Evolutionary conservation across 2,888 invertebrate genomes (phyloP).

Genomic region (Spialia ferax): DNA sequence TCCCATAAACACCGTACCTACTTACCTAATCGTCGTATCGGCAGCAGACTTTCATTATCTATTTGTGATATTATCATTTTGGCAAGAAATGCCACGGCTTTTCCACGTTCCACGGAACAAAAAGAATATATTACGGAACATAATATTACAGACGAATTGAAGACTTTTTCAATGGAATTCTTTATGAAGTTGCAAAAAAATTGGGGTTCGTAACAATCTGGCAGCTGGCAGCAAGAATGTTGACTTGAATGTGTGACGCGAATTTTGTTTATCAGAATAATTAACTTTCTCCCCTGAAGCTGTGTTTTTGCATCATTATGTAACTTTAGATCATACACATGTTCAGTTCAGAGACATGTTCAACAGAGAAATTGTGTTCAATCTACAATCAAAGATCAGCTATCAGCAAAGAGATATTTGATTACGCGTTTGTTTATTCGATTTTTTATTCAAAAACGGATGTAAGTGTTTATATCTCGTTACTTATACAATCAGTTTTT

Average conservation of each 20-base stretch:
- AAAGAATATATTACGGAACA: too few relatives aligned
- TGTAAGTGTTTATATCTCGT: slow-evolving; percentile 3
- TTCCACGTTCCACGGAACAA: too few relatives aligned
- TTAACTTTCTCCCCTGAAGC: slow-evolving; percentile 43
- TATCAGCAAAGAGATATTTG: slow-evolving; percentile 16
- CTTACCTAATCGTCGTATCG: too few relatives aligned
- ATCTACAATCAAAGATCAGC: slow-evolving; percentile 4
- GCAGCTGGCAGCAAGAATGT: not conserved
- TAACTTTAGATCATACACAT: slow-evolving; percentile 4
- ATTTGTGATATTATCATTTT: too few relatives aligned
- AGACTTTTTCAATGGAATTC: too few relatives aligned
- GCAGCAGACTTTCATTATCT: too few relatives aligned
- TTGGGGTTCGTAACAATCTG: too few relatives aligned
- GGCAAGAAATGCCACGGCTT: too few relatives aligned
- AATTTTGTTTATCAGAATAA: slow-evolving; percentile 21
- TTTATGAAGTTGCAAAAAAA: too few relatives aligned
- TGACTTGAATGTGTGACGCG: not conserved
- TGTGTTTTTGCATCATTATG: slow-evolving; percentile 14
- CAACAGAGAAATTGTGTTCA: not conserved
- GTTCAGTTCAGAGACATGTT: slow-evolving; percentile 15
- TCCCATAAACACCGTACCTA: too few relatives aligned
- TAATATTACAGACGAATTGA: too few relatives aligned
- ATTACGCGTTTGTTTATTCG: not conserved
- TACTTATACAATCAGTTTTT: not conserved
- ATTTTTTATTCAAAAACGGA: slow-evolving; percentile 12